A percentile compares a stretch with the other conserved stretches of the same genome.
Conservation (phyloP, 2,888 invertebrate genomes). For the Agrotis clavis region DNA sequence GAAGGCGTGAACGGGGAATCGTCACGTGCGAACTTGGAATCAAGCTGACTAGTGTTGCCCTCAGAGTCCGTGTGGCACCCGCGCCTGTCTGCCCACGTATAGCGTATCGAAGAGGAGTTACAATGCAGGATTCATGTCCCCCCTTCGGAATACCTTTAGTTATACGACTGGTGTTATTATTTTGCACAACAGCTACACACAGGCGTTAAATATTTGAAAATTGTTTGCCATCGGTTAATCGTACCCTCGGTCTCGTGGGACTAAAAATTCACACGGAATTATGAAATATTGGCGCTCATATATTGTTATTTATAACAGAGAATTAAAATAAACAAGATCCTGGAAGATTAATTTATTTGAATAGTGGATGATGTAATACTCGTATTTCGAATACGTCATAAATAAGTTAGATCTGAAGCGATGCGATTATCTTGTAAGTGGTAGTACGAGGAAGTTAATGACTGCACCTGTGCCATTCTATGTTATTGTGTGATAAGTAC, state of each 20-base stretch:
- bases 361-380: not conserved
- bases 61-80: constrained; percentile 11
- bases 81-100: not conserved
- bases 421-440: not conserved
- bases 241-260: constrained; percentile 17
- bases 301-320: constrained; percentile 7
- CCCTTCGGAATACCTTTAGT: constrained; percentile 19
- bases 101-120: not conserved
- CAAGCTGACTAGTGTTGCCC: constrained; percentile 40
- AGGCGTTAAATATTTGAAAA: constrained; percentile 48
- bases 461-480: not conserved
- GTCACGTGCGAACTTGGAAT: constrained; percentile 65
- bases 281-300: constrained; percentile 21
- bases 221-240: constrained; percentile 44
- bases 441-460: not conserved
- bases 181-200: constrained; percentile 9
- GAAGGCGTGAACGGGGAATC: constrained; percentile 69
- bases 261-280: constrained; percentile 21
- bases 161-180: constrained; percentile 26
- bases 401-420: not conserved
- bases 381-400: not conserved
- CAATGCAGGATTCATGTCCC: constrained; percentile 25
- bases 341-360: not conserved
- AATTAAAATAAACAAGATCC: not conserved
- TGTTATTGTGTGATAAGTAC: constrained; percentile 13